These are phyloP conservation scores for Chroicocephalus ridibundus DNA, from an alignment of 2,113 vertebrate genomes.

Conservation along the genomic window DNA sequence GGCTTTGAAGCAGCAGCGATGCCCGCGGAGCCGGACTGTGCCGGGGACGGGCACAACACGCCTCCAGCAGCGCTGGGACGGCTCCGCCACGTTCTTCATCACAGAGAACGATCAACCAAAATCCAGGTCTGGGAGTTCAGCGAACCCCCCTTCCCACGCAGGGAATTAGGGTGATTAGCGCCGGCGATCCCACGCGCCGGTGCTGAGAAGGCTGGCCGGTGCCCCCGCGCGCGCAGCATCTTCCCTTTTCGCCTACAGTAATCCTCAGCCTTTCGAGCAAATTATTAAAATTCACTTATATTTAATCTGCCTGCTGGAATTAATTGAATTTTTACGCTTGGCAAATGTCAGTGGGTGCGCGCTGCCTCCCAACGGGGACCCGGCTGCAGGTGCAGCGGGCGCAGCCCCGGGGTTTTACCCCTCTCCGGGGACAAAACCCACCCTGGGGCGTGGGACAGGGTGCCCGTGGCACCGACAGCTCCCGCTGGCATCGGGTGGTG, in stretches of 20 bases:
- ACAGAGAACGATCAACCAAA: background rate
- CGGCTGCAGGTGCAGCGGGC: background rate
- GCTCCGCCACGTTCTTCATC: rapidly evolving
- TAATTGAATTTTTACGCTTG: slow-evolving; percentile 89
- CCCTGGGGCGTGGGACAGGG: background rate
- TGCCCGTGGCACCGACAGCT: background rate
- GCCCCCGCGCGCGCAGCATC: background rate
- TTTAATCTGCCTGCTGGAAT: slow-evolving; percentile 89
- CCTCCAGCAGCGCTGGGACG: background rate
- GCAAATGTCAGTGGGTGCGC: slow-evolving; percentile 83
- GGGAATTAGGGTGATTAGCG: background rate
- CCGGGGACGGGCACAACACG: rapidly evolving
- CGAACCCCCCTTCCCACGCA: background rate
- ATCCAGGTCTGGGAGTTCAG: rapidly evolving
- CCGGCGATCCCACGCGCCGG: background rate
- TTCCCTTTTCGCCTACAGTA: slow-evolving; percentile 70
- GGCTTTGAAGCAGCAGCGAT: background rate
- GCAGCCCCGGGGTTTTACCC: background rate
- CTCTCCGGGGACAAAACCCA: background rate
- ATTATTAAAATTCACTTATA: slow-evolving; percentile 90
- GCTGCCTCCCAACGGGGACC: slow-evolving; percentile 57
- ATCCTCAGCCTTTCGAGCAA: slow-evolving; percentile 81
- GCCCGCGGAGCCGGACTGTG: rapidly evolving
- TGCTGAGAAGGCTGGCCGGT: slow-evolving; percentile 24
- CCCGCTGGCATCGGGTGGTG: rapidly evolving